Percentiles rank a stretch among this genome's conserved stretches.
Conservation (phyloP, 2,797 vertebrate genomes). For the Anableps anableps region DNA sequence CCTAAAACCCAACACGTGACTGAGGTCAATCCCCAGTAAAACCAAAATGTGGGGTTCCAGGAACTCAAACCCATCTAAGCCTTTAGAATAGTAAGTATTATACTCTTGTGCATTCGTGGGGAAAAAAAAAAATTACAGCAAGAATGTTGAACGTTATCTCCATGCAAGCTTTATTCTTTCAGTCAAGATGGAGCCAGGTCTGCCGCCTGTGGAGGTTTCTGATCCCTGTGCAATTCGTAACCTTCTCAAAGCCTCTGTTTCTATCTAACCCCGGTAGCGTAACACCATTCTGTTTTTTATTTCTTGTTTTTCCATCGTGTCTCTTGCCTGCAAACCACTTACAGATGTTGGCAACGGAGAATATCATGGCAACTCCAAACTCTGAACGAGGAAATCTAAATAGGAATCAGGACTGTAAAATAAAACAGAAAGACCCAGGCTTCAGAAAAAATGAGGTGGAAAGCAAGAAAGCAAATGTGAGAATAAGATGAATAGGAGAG, state of each 20-base stretch:
- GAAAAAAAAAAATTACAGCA: background rate
- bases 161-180: slow-evolving; percentile 19
- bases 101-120: background rate
- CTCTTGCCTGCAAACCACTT: slow-evolving; percentile 80
- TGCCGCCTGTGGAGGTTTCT: slow-evolving; percentile 41
- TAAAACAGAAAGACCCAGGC: slow-evolving; percentile 63
- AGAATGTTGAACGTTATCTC: slow-evolving; percentile 16
- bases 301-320: slow-evolving; percentile 78
- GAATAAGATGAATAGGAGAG: slow-evolving; percentile 44
- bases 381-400: slow-evolving; percentile 83
- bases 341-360: slow-evolving; percentile 83
- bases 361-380: slow-evolving; percentile 80
- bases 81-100: slow-evolving; percentile 30
- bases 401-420: slow-evolving; percentile 77
- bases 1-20: slow-evolving; percentile 79
- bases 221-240: slow-evolving; percentile 59
- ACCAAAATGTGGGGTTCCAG: slow-evolving; percentile 61
- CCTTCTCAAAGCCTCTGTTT: slow-evolving; percentile 55
- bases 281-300: slow-evolving; percentile 60
- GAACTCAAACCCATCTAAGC: slow-evolving; percentile 34
- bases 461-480: slow-evolving; percentile 48
- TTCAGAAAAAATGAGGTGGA: slow-evolving; percentile 53
- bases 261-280: slow-evolving; percentile 53
- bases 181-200: slow-evolving; percentile 29
- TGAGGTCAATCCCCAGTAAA: slow-evolving; percentile 76